Conservation (phyloP, 2,113 vertebrate species). For the Mus pahari region DNA sequence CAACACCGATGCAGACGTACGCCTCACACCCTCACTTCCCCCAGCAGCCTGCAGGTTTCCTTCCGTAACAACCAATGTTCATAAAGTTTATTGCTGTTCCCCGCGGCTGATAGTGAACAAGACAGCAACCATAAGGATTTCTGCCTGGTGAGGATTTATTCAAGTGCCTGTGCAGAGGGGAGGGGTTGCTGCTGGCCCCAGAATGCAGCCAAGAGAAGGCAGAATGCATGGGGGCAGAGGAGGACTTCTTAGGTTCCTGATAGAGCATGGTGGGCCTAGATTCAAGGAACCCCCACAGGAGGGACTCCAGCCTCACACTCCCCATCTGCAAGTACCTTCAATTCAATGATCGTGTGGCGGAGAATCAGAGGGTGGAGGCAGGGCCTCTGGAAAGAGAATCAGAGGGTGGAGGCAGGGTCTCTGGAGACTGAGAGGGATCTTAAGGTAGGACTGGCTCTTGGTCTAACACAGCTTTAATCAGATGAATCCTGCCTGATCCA, state of each 20-base stretch:
- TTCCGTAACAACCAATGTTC: slow-evolving; percentile 54
- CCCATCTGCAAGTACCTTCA: neutral
- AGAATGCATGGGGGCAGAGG: neutral
- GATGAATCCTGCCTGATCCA: neutral
- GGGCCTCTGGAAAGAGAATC: too few species aligned
- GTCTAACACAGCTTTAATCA: neutral
- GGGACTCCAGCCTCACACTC: neutral
- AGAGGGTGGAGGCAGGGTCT: too few species aligned
- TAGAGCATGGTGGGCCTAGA: accelerated
- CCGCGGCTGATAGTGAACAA: slow-evolving; percentile 21
- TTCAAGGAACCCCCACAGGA: neutral
- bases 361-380: too few species aligned
- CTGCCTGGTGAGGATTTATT: slow-evolving; percentile 57
- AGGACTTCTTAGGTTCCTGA: neutral
- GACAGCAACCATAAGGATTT: slow-evolving; percentile 25
- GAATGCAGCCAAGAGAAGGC: too few species aligned
- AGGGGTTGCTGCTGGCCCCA: neutral
- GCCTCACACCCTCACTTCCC: neutral
- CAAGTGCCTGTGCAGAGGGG: neutral
- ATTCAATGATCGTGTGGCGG: neutral
- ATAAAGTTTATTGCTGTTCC: slow-evolving; percentile 64
- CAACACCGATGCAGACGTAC: neutral
- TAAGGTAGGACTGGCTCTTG: neutral
- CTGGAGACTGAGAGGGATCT: neutral
- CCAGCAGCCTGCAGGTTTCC: neutral